Evolutionary conservation across 2,888 invertebrate genomes (phyloP).

Genomic region (Kuschelorhynchus macadamiae): DNA sequence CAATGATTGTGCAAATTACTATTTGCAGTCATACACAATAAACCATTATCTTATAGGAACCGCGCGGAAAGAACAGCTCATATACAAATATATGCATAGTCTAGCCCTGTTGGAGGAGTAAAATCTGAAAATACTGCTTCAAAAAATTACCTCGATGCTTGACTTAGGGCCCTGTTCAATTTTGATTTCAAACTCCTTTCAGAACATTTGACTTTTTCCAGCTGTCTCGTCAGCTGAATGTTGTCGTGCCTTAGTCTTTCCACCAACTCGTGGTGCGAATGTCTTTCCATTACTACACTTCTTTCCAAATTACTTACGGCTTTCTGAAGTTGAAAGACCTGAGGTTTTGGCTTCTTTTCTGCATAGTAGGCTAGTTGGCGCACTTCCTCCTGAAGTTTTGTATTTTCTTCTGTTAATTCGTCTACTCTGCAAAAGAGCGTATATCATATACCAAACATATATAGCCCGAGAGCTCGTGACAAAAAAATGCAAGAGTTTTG

Average conservation of each 20-base stretch:
- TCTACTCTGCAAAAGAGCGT: constrained; percentile 54
- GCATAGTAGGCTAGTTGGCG: constrained; percentile 53
- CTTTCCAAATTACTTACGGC: constrained; percentile 68
- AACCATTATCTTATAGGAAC: too few species aligned
- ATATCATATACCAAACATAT: too few species aligned
- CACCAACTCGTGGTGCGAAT: constrained; percentile 67
- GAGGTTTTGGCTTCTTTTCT: constrained; percentile 55
- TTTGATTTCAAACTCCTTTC: constrained; percentile 57
- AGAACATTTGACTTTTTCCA: constrained; percentile 60
- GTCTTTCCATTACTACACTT: constrained; percentile 66
- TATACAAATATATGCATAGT: too few species aligned
- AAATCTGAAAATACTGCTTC: too few species aligned
- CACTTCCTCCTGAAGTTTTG: constrained; percentile 60
- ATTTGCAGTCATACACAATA: too few species aligned
- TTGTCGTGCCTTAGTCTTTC: constrained; percentile 68
- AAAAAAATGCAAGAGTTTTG: too few species aligned
- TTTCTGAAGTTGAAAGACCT: constrained; percentile 61
- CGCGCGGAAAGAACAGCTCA: too few species aligned
- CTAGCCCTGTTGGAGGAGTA: too few species aligned
- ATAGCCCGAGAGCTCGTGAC: too few species aligned
- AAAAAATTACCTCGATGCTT: constrained; percentile 26
- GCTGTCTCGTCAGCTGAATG: constrained; percentile 60
- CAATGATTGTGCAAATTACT: too few species aligned
- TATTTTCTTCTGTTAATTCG: constrained; percentile 63
- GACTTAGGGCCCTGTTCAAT: constrained; percentile 42